Base-by-base conservation (phyloP, 2,113 vertebrate genomes). In the Nerophis ophidion region DNA sequence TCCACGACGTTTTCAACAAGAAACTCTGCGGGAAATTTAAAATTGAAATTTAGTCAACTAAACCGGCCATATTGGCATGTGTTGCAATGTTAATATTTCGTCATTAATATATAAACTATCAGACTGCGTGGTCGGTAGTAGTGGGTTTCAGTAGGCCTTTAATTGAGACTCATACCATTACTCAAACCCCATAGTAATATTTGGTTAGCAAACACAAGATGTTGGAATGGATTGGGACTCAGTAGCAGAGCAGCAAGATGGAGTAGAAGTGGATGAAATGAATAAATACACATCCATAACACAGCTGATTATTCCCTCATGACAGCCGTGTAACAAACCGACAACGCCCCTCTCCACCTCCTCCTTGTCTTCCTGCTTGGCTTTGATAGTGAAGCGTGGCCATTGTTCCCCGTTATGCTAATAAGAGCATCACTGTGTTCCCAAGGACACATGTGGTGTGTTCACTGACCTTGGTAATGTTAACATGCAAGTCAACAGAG, bases 401-500 rank as follows among this genome's bases (percentile, higher is more conserved):
- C 19, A 58, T 50, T 68, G 55, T 61, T 76, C 49, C 52, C 57
- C 34, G 36, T 53, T 74, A 69, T 71, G 75, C 46, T 76, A 70
- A 71, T 70, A 69, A 69, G 46, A 58, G 36, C 46, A 65, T 49
- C 36, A 7, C 66, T 68, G 34, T 75, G 38, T 38, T 71, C 17
- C 35, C 16, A 19, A 53, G 46, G 56, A 19, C 49, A 1, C 33
- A 12, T 45, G 13, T 51, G 47, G 50, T 70, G 61, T 79, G 57
- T 76, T 69, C 64, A 57, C 69, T 65, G 78, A 81, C 79, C 74
- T 82, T 76, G 75, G 80, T 66, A 68, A 49, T 71, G 45, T 59
- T 36, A 59, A 68, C 64, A 60, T 65, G 38, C 48, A 53, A 47
- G 54, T 57, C 35, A 63, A 48, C 48, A 62, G 34, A 66, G 67